phyloP scores from a whole-genome alignment of 2,797 vertebrate genomes.

The Thaleichthys pacificus region DNA sequence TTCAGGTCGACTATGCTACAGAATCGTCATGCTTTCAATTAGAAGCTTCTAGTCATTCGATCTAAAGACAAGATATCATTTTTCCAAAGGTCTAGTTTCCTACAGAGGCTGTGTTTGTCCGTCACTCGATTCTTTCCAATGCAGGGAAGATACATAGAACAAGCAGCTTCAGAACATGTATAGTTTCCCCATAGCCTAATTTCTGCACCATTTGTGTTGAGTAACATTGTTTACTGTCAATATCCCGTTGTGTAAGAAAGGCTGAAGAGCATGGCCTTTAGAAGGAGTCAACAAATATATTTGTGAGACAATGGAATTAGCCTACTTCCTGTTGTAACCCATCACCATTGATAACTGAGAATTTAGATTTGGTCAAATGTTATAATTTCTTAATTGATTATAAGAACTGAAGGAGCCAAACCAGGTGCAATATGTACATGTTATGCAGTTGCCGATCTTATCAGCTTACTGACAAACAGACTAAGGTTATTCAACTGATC shows the following conservation, averaged over 20 bases:
- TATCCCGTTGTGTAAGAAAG: neutral
- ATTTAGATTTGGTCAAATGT: no score
- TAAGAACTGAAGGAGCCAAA: no score
- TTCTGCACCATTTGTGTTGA: neutral
- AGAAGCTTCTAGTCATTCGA: neutral
- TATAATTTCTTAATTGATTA: neutral
- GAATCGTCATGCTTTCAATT: neutral
- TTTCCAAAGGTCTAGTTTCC: neutral
- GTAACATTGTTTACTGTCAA: slow-evolving; percentile 12
- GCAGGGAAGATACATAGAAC: neutral
- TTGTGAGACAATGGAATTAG: neutral
- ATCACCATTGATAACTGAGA: no score
- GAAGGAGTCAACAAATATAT: neutral
- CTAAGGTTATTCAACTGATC: no score
- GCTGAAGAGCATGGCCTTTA: neutral
- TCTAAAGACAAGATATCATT: neutral
- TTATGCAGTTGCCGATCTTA: no score
- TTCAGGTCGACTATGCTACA: neutral
- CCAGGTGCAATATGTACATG: no score
- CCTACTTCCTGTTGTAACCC: no score
- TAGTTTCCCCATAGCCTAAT: neutral
- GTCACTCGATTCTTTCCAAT: slow-evolving; percentile 11
- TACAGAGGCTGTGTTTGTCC: neutral
- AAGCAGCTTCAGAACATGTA: neutral
- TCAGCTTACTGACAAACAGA: no score